These are phyloP conservation scores for Oryctolagus cuniculus DNA, from an alignment of 2,113 vertebrate genomes.

Conservation along the genomic window mOryCun1.1 NC_091441.1:85691501-85692000, in stretches of 20 bases:
- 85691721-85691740: conserved; percentile 56
- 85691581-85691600: conserved; percentile 84
- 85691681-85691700: background rate
- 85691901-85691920: background rate
- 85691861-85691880: conserved; percentile 77
- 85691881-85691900: conserved; percentile 44
- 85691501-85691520: conserved; percentile 89
- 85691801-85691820: conserved; percentile 13
- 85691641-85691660: conserved; percentile 63
- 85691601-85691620: conserved; percentile 89
- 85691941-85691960: conserved; percentile 15
- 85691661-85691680: conserved; percentile 11
- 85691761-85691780: background rate
- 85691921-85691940: background rate
- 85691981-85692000: background rate
- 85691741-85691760: conserved; percentile 27
- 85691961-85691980: background rate
- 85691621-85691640: conserved; percentile 83
- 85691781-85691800: background rate
- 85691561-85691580: conserved; percentile 85
- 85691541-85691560: conserved; percentile 84
- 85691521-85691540: conserved; percentile 82
- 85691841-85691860: conserved; percentile 59
- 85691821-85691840: background rate
- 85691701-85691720: background rate